phyloP scores from a whole-genome alignment of 2,797 vertebrate genomes.

The Trichosurus vulpecula region DNA sequence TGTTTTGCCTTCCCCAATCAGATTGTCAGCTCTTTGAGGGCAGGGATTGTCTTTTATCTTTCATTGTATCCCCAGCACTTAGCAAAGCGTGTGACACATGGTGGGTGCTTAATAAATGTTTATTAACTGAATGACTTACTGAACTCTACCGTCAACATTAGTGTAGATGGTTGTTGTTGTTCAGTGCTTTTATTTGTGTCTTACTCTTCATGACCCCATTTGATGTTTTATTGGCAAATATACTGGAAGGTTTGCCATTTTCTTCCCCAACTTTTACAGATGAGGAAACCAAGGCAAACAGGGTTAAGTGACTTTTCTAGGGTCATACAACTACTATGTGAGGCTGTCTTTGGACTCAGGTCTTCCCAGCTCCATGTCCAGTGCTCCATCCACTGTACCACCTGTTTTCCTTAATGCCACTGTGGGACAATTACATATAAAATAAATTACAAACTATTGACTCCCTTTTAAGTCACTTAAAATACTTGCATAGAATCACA shows the following conservation, averaged over 20 bases:
- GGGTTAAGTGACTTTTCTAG: background rate
- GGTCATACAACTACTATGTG: background rate
- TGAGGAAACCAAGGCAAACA: background rate
- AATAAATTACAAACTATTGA: background rate
- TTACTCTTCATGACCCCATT: background rate
- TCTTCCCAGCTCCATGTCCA: background rate
- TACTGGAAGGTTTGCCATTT: background rate
- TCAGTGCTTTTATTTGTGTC: background rate
- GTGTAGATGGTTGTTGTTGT: background rate
- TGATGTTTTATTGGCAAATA: background rate
- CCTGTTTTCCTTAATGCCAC: background rate
- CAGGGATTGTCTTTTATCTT: background rate
- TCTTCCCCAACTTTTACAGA: background rate
- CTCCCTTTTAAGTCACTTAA: background rate
- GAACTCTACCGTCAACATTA: background rate
- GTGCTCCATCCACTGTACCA: background rate
- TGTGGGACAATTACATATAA: background rate
- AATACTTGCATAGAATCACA: background rate
- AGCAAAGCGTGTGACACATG: background rate
- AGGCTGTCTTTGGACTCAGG: background rate
- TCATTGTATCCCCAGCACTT: background rate
- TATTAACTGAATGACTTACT: background rate
- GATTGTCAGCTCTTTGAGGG: background rate
- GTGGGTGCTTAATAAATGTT: background rate
- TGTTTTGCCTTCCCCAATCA: background rate